Percentiles rank a stretch among this genome's conserved stretches.
These are phyloP conservation scores for Amphipoea oculea DNA, from an alignment of 2,888 invertebrate genomes.

Conservation along the genomic window DNA sequence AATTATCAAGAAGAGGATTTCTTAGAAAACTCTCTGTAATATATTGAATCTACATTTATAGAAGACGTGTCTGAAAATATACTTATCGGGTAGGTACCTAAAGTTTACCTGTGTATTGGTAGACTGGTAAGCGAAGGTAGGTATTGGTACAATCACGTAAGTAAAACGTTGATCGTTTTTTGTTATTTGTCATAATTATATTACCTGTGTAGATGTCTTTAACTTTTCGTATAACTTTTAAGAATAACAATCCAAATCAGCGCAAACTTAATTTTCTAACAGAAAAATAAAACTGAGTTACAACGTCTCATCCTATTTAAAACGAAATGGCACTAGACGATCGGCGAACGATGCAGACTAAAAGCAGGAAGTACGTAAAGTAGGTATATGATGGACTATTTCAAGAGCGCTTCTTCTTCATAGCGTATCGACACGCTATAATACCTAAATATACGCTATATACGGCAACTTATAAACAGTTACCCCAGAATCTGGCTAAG, in stretches of 20 bases:
- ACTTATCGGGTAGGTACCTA: neutral
- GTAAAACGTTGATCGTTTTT: neutral
- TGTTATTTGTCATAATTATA: neutral
- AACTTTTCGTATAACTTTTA: neutral
- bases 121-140: neutral
- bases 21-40: conserved; percentile 20
- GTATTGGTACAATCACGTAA: neutral
- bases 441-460: too few species aligned
- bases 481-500: neutral
- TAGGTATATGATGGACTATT: neutral
- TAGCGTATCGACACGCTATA: neutral
- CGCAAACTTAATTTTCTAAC: neutral
- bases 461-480: neutral
- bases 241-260: neutral
- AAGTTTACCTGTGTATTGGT: neutral
- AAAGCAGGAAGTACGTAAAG: neutral
- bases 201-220: neutral
- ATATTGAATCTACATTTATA: conserved; percentile 40
- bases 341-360: neutral
- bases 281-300: neutral
- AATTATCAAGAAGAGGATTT: conserved; percentile 25
- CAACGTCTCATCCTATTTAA: neutral
- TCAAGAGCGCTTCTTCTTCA: neutral
- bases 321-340: conserved; percentile 3
- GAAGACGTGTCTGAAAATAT: conserved; percentile 10